Base-by-base conservation (phyloP, 1,140 invertebrate genomes). In the Acromyrmex heyeri region DNA sequence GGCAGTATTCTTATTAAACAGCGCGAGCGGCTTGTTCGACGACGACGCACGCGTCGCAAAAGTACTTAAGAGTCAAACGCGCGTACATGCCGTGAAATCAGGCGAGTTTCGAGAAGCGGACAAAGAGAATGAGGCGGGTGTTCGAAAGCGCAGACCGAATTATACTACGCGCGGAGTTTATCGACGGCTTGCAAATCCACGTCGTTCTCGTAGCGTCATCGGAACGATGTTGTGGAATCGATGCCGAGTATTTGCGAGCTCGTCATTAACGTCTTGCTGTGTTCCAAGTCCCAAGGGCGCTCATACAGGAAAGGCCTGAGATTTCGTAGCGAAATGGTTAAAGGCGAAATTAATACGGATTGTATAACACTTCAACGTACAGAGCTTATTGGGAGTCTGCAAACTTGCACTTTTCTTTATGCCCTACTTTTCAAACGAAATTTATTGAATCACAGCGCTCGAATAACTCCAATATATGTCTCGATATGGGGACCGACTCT, bases 301-400 rank as follows among this genome's bases (percentile, higher is more conserved):
- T 75, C 69, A 62, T n/a, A 30, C 21, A 82, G 24, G 70, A 82
- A 59, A 44, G n/a, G 69, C 69, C 79, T 83, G 69, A 83, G 55
- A 75, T 62, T 75, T 73, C 55, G 69, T 73, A 73, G 24, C n/a
- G 21, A 50, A 50, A 69, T 27, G 55, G 62, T 7, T 75, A 30
- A 61, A 61, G 6, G 10, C 55, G 67, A 59, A 16, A 59, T 82
- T 48, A 82, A 44, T 48, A 59, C 55, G 24, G 70, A 73, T 61
- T 59, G 79, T 67, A 83, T 57, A 61, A 86, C 65, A 72, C 67
- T 88, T 67, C 21, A 59, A 86, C 88, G 87, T 72, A 89, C 88
- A 88, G 88, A 90, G 88, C 88, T 90, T 90, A 90, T 65, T 77
- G 87, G 75, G 88, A 86, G 87, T 79, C 75, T 90, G 87, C 87